Evolutionary conservation across 2,113 vertebrate genomes (phyloP).

Genomic region (Anoplopoma fimbria): DNA sequence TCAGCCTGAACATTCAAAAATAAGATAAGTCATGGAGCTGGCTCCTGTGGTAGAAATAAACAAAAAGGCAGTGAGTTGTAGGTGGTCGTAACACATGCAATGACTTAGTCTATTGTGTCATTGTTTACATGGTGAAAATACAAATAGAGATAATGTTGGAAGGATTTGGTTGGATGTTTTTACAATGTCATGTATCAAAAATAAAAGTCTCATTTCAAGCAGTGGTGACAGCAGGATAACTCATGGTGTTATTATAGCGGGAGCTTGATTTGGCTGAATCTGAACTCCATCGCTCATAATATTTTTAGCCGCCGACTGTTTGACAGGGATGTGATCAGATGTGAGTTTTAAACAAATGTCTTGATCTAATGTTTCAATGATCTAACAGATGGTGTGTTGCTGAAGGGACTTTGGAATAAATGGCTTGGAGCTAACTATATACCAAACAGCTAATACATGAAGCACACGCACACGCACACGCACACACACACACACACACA

Average conservation of each 20-base stretch:
- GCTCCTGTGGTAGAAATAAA: background rate
- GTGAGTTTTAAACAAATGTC: conserved; percentile 9
- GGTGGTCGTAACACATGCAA: background rate
- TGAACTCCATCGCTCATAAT: background rate
- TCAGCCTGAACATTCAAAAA: background rate
- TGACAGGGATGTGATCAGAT: conserved; percentile 48
- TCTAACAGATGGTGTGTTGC: background rate
- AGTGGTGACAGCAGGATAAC: background rate
- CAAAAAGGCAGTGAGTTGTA: background rate
- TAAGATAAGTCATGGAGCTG: background rate
- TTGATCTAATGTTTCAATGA: conserved; percentile 28
- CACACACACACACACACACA: background rate
- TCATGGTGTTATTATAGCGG: background rate
- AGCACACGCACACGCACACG: background rate
- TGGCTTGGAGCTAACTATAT: background rate
- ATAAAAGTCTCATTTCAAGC: conserved; percentile 1
- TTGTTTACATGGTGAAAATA: background rate
- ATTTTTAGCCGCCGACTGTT: conserved; percentile 26
- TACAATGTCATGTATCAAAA: background rate
- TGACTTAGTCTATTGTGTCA: background rate
- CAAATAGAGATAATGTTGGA: background rate
- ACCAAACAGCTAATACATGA: conserved; percentile 3
- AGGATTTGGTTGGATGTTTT: background rate
- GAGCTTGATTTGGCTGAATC: background rate
- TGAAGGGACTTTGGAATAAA: conserved; percentile 5